Conservation (phyloP, 2,888 invertebrate species). For the Polymixis lichenea region DNA sequence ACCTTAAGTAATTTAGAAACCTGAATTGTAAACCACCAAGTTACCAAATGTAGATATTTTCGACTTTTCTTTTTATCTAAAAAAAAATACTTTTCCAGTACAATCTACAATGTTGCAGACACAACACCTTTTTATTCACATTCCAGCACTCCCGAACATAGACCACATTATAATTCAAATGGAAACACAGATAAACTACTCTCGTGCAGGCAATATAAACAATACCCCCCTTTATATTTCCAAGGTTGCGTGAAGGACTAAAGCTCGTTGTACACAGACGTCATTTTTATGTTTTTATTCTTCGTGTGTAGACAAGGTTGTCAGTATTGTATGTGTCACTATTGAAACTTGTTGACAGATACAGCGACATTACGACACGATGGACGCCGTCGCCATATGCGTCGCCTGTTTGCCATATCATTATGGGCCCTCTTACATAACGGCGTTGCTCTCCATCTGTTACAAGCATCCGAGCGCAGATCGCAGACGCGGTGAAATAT, state of each 20-base stretch:
- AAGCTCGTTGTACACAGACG: not conserved
- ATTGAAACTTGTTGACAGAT: not conserved
- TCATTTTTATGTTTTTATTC: not conserved
- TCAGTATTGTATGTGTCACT: not conserved
- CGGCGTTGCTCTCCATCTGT: too few species aligned
- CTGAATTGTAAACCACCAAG: too few species aligned
- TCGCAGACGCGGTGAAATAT: too few species aligned
- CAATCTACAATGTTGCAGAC: slow-evolving; percentile 18
- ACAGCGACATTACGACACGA: not conserved
- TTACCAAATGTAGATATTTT: not conserved
- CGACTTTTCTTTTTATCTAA: not conserved
- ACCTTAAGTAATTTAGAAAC: not conserved
- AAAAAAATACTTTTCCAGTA: not conserved
- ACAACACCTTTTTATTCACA: slow-evolving; percentile 27
- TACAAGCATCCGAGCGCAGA: too few species aligned
- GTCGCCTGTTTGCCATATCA: too few species aligned
- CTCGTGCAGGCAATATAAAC: slow-evolving; percentile 29
- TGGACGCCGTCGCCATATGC: too few species aligned
- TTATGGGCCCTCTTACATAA: too few species aligned
- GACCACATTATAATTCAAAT: slow-evolving; percentile 47
- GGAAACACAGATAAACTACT: slow-evolving; percentile 45
- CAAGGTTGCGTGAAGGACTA: slow-evolving; percentile 29
- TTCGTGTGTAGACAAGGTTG: not conserved
- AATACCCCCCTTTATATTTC: slow-evolving; percentile 26
- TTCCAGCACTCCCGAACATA: slow-evolving; percentile 14